Percentiles rank a stretch among this genome's conserved stretches.
Evolutionary conservation across 2,888 invertebrate species (phyloP).

Genomic region (Eucriotettix oculatus): DNA sequence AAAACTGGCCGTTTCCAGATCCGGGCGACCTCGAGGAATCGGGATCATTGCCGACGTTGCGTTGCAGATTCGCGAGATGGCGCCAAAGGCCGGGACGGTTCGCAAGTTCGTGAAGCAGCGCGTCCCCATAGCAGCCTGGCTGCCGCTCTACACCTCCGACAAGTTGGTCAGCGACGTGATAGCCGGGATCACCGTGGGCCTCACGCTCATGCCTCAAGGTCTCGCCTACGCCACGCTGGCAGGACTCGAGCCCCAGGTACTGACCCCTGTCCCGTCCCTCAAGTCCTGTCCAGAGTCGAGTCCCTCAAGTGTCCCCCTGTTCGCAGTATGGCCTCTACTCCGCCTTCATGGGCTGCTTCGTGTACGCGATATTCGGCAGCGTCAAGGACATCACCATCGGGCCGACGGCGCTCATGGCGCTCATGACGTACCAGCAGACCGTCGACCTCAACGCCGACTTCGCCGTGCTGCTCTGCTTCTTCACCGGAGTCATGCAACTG

Average conservation of each 20-base stretch:
- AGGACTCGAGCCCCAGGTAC: conserved; percentile 63
- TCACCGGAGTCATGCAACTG: conserved; percentile 65
- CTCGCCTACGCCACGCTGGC: conserved; percentile 83
- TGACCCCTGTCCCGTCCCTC: too few species aligned
- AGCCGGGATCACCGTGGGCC: conserved; percentile 81
- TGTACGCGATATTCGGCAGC: conserved; percentile 80
- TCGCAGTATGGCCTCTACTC: conserved; percentile 86
- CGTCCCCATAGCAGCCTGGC: conserved; percentile 47
- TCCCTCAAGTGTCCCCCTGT: neutral
- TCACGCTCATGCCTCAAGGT: conserved; percentile 86
- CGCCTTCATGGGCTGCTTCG: conserved; percentile 83
- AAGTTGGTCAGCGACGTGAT: conserved; percentile 71
- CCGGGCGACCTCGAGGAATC: too few species aligned
- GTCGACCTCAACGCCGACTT: conserved; percentile 52
- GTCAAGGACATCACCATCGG: conserved; percentile 78
- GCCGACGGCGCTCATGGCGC: conserved; percentile 81
- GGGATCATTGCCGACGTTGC: too few species aligned
- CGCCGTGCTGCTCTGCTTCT: conserved; percentile 66
- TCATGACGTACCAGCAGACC: conserved; percentile 74
- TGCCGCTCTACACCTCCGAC: conserved; percentile 55
- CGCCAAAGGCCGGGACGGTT: too few species aligned
- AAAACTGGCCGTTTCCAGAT: too few species aligned
- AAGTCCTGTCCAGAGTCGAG: too few species aligned
- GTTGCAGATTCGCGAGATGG: too few species aligned
- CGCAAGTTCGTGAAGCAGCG: neutral